These are phyloP conservation scores for Boloria selene DNA, from an alignment of 2,888 invertebrate species.

Conservation along the genomic window DNA sequence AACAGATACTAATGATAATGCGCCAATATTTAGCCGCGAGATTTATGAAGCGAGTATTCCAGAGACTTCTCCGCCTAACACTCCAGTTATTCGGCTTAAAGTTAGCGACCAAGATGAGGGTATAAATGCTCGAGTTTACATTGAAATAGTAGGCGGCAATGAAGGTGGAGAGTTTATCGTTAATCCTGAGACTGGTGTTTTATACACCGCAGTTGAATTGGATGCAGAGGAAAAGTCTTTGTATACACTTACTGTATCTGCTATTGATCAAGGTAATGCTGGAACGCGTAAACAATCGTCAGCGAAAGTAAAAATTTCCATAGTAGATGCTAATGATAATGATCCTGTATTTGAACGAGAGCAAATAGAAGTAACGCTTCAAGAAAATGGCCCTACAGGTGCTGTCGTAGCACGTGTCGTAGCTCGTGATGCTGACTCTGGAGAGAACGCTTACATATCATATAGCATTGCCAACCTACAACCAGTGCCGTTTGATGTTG, in stretches of 20 bases:
- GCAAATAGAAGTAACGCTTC: slow-evolving; percentile 87
- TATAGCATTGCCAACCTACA: slow-evolving; percentile 96
- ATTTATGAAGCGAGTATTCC: slow-evolving; percentile 93
- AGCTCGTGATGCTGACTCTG: slow-evolving; percentile 94
- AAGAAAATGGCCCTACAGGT: slow-evolving; percentile 94
- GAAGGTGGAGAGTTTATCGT: slow-evolving; percentile 93
- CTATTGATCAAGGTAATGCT: slow-evolving; percentile 92
- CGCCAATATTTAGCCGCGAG: slow-evolving; percentile 93
- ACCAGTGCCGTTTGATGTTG: slow-evolving; percentile 96
- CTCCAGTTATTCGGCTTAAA: slow-evolving; percentile 93
- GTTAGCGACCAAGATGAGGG: slow-evolving; percentile 93
- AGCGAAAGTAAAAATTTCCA: slow-evolving; percentile 93
- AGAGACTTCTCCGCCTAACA: slow-evolving; percentile 94
- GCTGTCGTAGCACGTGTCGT: slow-evolving; percentile 91
- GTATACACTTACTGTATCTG: slow-evolving; percentile 94
- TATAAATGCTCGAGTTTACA: slow-evolving; percentile 90
- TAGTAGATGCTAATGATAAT: slow-evolving; percentile 96
- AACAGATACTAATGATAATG: slow-evolving; percentile 91
- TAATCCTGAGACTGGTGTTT: slow-evolving; percentile 93
- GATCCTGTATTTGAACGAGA: slow-evolving; percentile 92
- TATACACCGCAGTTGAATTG: slow-evolving; percentile 90
- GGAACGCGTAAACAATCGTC: slow-evolving; percentile 93
- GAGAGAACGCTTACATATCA: slow-evolving; percentile 97
- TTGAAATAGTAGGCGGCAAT: slow-evolving; percentile 96
- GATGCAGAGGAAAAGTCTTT: slow-evolving; percentile 93